Evolutionary conservation across 2,797 vertebrate species (phyloP), one percentile per base, ranked within the genome.

Genomic region (Halcyon smyrnensis): DNA sequence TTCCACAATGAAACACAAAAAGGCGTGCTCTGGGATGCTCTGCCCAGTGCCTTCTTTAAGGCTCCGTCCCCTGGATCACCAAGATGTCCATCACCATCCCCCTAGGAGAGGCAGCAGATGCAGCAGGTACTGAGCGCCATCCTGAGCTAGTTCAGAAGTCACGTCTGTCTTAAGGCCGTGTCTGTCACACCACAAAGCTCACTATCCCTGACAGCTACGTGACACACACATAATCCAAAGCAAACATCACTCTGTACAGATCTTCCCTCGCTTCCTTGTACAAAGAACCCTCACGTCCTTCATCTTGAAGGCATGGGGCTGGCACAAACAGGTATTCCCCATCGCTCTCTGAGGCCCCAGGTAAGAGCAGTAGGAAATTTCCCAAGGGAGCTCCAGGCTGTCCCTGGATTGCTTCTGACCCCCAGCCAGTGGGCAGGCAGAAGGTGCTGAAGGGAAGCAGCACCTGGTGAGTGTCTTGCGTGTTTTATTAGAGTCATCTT

Each of bases 51-150:
- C 63, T 36, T 39, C 30, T 84, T 25, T 39, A 59, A 84, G 46
- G 37, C 30, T 41, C 36, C 18, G 59, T 68, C 21, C 48, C 25
- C 18, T 16, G 23, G 43, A 16, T 64, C 60, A 34, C 24, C 28
- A 36, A 34, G 48, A 12, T 9, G 5, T n/a, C 76, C 60, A 45
- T 48, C 68, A 51, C 36, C 6, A 3, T 34, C 15, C 14, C 77
- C 34, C 64, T 50, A 21, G 39, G 32, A 14, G 14, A 79, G 30
- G 43, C 53, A 50, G 51, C 36, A 48, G 65, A 46, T 39, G 32
- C 0, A 1, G 30, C 36, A 84, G 69, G 32, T 63, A 23, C 56
- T 1, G 0, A 60, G n/a, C 34, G 60, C 21, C 1, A 0, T 12
- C 36, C 53, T 2, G 1, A 64, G n/a, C 28, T 45, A 6, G 19